Evolutionary conservation across 2,113 vertebrate genomes (phyloP).

Genomic region (Salvelinus sp.): DNA sequence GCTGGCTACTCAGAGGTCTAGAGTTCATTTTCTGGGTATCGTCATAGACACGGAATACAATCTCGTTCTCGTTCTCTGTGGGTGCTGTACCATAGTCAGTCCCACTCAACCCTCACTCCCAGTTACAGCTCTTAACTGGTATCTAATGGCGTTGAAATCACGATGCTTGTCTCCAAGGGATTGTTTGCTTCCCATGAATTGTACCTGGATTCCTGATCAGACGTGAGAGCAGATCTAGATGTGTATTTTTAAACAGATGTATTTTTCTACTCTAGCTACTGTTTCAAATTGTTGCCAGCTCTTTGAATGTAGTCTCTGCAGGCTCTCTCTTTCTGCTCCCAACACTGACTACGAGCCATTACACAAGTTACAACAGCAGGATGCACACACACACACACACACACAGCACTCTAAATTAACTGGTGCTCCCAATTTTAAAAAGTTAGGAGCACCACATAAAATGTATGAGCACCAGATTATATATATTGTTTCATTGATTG

Average conservation of each 20-base stretch:
- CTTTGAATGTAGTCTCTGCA: slow-evolving; percentile 49
- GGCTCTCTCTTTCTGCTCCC: slow-evolving; percentile 28
- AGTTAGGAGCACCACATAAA: no score
- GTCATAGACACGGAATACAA: not conserved
- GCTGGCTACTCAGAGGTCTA: not conserved
- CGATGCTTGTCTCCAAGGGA: slow-evolving; percentile 19
- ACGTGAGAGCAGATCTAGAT: not conserved
- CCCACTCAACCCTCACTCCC: slow-evolving; percentile 1
- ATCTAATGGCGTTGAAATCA: slow-evolving; percentile 1
- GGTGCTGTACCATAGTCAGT: not conserved
- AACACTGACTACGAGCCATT: slow-evolving; percentile 31
- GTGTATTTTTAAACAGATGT: slow-evolving; percentile 32
- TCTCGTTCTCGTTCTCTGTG: not conserved
- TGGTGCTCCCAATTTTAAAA: slow-evolving; percentile 21
- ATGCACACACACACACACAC: slow-evolving; percentile 16
- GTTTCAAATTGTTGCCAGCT: slow-evolving; percentile 35
- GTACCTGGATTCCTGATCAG: slow-evolving; percentile 5
- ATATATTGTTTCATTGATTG: no score
- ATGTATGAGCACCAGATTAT: no score
- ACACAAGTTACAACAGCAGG: slow-evolving; percentile 17
- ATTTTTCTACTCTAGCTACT: slow-evolving; percentile 36
- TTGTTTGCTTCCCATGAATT: slow-evolving; percentile 35
- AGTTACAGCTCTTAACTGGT: not conserved
- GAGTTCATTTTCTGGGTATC: not conserved
- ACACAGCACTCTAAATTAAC: no score